Conservation (phyloP, 2,113 vertebrate genomes). For the Istiophorus platypterus region DNA sequence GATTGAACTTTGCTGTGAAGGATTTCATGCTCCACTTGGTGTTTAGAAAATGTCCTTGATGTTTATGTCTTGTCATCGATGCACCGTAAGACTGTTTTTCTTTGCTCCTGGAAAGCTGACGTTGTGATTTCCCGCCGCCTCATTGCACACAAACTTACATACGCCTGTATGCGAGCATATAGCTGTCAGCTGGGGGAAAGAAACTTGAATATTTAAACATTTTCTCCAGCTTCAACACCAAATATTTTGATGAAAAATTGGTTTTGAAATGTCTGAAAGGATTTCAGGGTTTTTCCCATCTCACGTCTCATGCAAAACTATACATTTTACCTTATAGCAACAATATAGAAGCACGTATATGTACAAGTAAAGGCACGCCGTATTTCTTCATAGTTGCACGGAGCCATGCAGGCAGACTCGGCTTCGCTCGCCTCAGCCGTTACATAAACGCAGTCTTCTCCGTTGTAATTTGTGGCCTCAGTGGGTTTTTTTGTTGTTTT, state of each 20-base stretch:
- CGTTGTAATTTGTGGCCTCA: slow-evolving; percentile 80
- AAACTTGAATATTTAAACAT: no score
- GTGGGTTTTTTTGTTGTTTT: slow-evolving; percentile 64
- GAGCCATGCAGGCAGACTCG: slow-evolving; percentile 48
- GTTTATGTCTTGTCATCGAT: background rate
- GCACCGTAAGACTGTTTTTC: background rate
- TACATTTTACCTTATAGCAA: background rate
- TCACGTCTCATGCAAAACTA: background rate
- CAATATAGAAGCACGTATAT: background rate
- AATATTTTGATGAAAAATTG: background rate
- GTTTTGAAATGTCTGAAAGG: background rate
- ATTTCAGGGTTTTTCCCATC: background rate
- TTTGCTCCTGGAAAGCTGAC: background rate
- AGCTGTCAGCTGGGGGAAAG: background rate
- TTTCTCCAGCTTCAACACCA: background rate
- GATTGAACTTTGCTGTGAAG: background rate
- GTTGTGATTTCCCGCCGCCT: background rate
- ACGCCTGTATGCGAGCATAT: background rate
- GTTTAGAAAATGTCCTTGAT: background rate
- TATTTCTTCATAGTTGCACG: background rate
- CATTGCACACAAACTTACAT: background rate
- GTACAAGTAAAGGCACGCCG: background rate
- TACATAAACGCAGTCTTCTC: slow-evolving; percentile 79
- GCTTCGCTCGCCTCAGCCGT: slow-evolving; percentile 67
- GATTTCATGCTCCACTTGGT: background rate